Evolutionary conservation across 2,797 vertebrate genomes (phyloP), one percentile per base, ranked within the genome.

Genomic region (Sebastes oblongus): DNA sequence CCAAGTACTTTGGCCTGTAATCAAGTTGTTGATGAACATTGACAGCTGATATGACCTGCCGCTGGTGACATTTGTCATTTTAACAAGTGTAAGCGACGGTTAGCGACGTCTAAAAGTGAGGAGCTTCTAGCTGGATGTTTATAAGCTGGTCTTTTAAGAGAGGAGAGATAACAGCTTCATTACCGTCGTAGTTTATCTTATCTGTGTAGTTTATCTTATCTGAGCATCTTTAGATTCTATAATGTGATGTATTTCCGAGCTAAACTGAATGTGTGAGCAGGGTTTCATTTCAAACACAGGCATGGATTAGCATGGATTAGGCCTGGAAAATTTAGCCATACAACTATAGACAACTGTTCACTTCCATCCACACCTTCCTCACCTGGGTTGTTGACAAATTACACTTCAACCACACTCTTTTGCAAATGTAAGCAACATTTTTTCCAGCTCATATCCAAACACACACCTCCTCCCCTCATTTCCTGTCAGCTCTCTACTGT

Each of bases 351-450:
- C 56, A 52, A 82, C 50, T 66, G 32, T 52, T 75, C 34, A 65
- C 66, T 56, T 70, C 61, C 71, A 58, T 72, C 74, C 58, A 78
- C 73, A 82, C 32, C 50, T 70, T 62, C 58, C 27, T 72, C 64
- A 56, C 62, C 69, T 32, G 39, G 22, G 66, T 61, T 80, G 52
- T 75, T 72, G 16, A 80, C 69, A 30, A 82, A 75, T 75, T 66
- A 70, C 25, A 78, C 62, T 46, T 71, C 54, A n/a, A 61, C 36
- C 29, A 71, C 6, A 9, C 30, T 52, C 6, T 75, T 80, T 75
- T 68, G 18, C 11, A 81, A 77, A 65, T 39, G 64, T 55, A 34
- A 72, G 65, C 39, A 32, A 69, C 73, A 27, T 39, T 79, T 66
- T 66, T 72, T 16, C 75, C 77, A 78, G n/a, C 14, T 80, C 39